Percentiles rank a stretch among this genome's conserved stretches.
Evolutionary conservation across 2,888 invertebrate species (phyloP).

Genomic region (Seladonia tumulorum): DNA sequence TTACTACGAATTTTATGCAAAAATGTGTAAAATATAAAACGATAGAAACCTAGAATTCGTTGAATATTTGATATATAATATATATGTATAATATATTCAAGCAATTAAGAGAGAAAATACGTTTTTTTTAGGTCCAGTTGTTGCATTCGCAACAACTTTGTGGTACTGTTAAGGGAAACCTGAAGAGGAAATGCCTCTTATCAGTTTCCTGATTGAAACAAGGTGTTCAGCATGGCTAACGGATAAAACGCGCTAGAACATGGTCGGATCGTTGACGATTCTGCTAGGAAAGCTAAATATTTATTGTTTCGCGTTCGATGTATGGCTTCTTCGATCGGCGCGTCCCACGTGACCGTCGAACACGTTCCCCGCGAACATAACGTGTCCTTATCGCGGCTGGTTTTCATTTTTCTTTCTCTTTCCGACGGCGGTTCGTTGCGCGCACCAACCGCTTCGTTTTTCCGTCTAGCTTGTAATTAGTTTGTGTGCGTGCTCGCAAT

Average conservation of each 20-base stretch:
- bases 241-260: not conserved
- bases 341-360: not conserved
- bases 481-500: slow-evolving; percentile 37
- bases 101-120: no score
- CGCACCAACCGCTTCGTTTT: slow-evolving; percentile 11
- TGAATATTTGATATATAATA: no score
- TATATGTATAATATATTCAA: no score
- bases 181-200: no score
- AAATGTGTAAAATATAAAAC: no score
- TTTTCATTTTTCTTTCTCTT: slow-evolving; percentile 26
- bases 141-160: no score
- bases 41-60: no score
- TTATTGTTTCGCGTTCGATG: slow-evolving; percentile 6
- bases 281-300: slow-evolving; percentile 11
- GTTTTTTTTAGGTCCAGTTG: no score
- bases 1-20: no score
- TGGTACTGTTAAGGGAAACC: no score
- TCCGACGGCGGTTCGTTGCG: not conserved
- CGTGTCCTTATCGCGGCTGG: slow-evolving; percentile 32
- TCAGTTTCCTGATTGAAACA: not conserved
- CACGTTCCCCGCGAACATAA: slow-evolving; percentile 24
- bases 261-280: not conserved
- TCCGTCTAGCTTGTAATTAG: slow-evolving; percentile 40
- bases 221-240: not conserved
- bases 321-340: slow-evolving; percentile 15